Base-by-base conservation (phyloP, 2,113 vertebrate species). In the Muntiacus muntjak region DNA sequence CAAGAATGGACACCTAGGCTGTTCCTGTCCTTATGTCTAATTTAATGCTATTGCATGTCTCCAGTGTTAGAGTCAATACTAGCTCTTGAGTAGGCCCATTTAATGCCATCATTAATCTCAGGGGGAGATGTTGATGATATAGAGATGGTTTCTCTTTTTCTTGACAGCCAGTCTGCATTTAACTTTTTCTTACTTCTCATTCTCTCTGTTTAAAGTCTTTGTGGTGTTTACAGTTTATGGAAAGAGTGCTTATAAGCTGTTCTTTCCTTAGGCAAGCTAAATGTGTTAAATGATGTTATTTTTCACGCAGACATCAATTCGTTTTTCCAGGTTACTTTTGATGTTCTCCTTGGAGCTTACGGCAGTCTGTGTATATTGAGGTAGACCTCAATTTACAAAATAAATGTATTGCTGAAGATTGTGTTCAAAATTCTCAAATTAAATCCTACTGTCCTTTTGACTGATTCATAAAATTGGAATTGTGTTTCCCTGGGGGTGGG, bases 281-380 rank as follows among this genome's bases (percentile, higher is more conserved):
- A 96, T 78, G 82, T 97, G 88, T 98, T 97, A 95, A 90, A 91
- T 90, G 92, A 96, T 97, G 94, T 95, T 97, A 94, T 94, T 95
- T 97, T 97, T 95, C 91, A 89, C 88, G 84, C 30, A 91, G 79
- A 97, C 26, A 91, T 97, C 95, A 93, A 64, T 97, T 97, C 64
- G 50, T 33, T 96, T 93, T 98, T 94, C 93, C 93, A 96, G 88
- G 97, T 97, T 95, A 95, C 93, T 98, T 97, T 89, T 91, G 71
- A 97, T 93, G 55, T 96, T 95, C 64, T 97, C 14, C 0, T 74
- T 93, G 71, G 78, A 84, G 96, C 96, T 97, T 40, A 85, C n/a
- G 93, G 96, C 93, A 94, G 78, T 94, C 58, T 82, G 60, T 94
- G 28, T 60, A 87, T 87, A 89, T 89, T 93, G 91, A 97, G 86